phyloP scores from a whole-genome alignment of 2,113 vertebrate species.

The Plecotus auritus region DNA sequence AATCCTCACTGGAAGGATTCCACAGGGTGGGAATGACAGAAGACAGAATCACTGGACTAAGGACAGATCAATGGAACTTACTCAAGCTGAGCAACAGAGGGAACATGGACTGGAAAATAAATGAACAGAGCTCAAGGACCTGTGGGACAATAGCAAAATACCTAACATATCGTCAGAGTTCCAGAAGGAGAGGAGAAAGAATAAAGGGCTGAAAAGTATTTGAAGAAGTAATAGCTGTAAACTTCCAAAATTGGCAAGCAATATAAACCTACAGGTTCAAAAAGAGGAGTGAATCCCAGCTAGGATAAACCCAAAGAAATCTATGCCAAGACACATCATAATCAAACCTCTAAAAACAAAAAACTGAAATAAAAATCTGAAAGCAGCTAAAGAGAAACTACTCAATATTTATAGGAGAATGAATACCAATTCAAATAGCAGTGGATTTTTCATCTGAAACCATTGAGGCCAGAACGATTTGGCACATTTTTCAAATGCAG shows the following conservation, averaged over 20 bases:
- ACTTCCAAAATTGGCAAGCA: neutral
- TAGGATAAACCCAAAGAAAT: neutral
- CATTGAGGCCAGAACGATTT: neutral
- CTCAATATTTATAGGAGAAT: neutral
- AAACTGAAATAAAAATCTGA: neutral
- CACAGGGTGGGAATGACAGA: neutral
- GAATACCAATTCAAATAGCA: neutral
- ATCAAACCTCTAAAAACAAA: neutral
- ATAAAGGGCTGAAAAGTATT: neutral
- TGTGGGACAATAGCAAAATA: neutral
- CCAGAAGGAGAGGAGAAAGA: neutral
- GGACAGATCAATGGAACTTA: neutral
- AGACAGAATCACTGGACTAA: neutral
- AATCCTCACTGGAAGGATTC: neutral
- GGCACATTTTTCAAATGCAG: neutral
- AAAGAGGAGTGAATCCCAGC: neutral
- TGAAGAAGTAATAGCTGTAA: neutral
- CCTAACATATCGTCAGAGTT: neutral
- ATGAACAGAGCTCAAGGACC: neutral
- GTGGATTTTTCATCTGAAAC: neutral
- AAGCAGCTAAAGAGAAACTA: neutral
- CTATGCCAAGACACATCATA: neutral
- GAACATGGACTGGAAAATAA: neutral
- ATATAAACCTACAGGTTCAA: neutral
- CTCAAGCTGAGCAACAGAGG: neutral